Evolutionary conservation across 2,888 invertebrate species (phyloP).

Genomic region (Ryuthela nishihirai): DNA sequence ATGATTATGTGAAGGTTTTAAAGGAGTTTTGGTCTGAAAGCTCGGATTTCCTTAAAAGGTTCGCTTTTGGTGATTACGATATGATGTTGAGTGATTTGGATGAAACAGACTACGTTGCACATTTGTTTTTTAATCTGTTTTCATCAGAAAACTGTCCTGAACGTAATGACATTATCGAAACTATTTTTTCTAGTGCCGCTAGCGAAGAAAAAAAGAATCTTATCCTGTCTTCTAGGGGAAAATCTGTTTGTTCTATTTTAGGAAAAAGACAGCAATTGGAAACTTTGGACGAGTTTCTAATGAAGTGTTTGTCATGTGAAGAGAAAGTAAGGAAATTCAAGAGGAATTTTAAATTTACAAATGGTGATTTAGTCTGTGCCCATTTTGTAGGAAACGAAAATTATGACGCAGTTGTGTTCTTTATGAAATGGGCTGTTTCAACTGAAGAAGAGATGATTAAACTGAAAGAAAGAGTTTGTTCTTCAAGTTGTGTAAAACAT

Average conservation of each 20-base stretch:
- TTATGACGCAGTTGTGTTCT: conserved; percentile 1
- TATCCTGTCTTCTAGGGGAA: conserved; percentile 2
- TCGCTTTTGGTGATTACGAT: conserved; percentile 6
- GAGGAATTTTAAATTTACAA: neutral
- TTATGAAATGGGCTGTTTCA: conserved; percentile 5
- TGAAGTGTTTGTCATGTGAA: conserved; percentile 3
- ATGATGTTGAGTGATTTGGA: too few species aligned
- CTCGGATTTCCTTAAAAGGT: conserved; percentile 2
- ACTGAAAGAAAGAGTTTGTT: conserved; percentile 2
- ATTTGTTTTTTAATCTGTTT: neutral
- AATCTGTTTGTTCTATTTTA: neutral
- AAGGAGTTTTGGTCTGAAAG: conserved; percentile 6
- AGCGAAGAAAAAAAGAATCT: conserved; percentile 7
- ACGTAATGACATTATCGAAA: conserved; percentile 1
- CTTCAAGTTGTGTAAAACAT: neutral
- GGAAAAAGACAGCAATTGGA: conserved; percentile 3
- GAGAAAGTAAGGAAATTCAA: conserved; percentile 1
- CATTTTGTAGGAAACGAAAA: conserved; percentile 8
- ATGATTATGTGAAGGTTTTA: conserved; percentile 10
- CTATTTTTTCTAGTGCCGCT: conserved; percentile 5
- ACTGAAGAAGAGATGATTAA: conserved; percentile 3
- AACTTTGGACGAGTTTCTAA: conserved; percentile 1
- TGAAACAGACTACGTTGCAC: too few species aligned
- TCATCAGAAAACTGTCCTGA: conserved; percentile 1
- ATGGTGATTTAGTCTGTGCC: conserved; percentile 1